Evolutionary conservation across 2,888 invertebrate genomes (phyloP), one percentile per base, ranked within the genome.

Genomic region (Lasius platythorax): DNA sequence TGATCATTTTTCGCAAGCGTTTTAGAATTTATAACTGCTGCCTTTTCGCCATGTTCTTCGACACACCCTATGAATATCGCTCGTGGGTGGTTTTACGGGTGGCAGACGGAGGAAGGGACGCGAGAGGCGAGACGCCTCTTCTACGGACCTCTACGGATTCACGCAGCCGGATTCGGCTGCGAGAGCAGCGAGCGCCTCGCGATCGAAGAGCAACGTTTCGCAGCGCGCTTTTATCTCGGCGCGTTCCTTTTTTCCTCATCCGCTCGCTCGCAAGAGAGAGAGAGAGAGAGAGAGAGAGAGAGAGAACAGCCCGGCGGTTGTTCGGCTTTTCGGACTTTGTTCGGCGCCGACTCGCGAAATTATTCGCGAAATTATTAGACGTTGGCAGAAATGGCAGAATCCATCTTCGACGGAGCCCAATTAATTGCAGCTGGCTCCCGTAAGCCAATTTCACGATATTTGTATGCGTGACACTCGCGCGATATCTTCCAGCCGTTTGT

Each of bases 81-180:
- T 84, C 82, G 86, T 87, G 88, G 88, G 82, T 87, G 85, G 86
- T 76, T 73, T 28, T 87, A 78, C 68, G 74, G 74, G 18, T 18
- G 74, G 63, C 58, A 58, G 74, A 81, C 6, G 50, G 2, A 50
- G 50, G 50, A 50, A 50, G 68, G 87, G 79, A 86, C 85, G 67
- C 37, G 23, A 23, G 23, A 72, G 74, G 83, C 85, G 85, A 88
- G 85, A 87, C 78, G 46, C 46, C 37, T 37, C 37, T 5, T 50
- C 78, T 63, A 84, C 30, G 46, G 37, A 82, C 74, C 74, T 50
- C 50, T 50, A 50, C 50, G 73, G 74, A 67, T 87, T 87, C 70
- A 76, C 70, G 66, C 70, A 64, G 61, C 86, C 23, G 46, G 46
- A 86, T 70, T 86, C 85, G 84, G 85, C 84, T 78, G 53, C 76